Evolutionary conservation across 2,113 vertebrate species (phyloP), one percentile per base, ranked within the genome.

Genomic region (Calidris pygmaea): DNA sequence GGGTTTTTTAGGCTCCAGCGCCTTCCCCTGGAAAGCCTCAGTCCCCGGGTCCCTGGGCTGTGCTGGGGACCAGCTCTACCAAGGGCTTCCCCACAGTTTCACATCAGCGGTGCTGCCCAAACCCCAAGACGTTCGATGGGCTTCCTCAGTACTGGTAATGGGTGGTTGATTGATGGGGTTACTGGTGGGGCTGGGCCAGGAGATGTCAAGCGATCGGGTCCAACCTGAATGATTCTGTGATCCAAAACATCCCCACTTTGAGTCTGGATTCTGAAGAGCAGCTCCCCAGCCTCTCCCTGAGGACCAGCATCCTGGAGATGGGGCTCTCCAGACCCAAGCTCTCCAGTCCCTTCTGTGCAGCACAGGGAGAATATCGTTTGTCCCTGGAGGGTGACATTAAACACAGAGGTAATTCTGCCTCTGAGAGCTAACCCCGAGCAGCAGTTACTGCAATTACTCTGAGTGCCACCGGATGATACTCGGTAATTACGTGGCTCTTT

Each of bases 241-340:
- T 26, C 11, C 6, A 1, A n/a, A 55, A 29, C 3, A 63, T 62
- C 29, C 37, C 20, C 0, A 1, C 8, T 30, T 45, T 1, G 0
- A 50, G 32, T 29, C 18, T 23, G 32, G 63, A 50, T n/a, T 60
- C 66, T 37, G 71, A 41, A 45, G 52, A 71, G 60, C 55, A 71
- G 48, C 71, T 27, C 70, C 60, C 62, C 80, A 34, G 27, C 58
- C 26, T 10, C 66, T 67, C 47, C 39, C 9, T 0, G 2, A 35
- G 41, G 11, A 29, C 8, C 50, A 50, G 63, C 37, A 55, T 27
- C 53, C 32, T 4, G 1, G 7, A 26, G 17, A 41, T 10, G 53
- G 23, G 53, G 4, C 50, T 72, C 62, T 59, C n/a, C 6, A 1
- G 18, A 12, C 19, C 60, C 26, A 8, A 52, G 30, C 47, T 88